phyloP scores from a whole-genome alignment of 2,888 invertebrate species.

The Drosophila pseudotalamancana region DNA sequence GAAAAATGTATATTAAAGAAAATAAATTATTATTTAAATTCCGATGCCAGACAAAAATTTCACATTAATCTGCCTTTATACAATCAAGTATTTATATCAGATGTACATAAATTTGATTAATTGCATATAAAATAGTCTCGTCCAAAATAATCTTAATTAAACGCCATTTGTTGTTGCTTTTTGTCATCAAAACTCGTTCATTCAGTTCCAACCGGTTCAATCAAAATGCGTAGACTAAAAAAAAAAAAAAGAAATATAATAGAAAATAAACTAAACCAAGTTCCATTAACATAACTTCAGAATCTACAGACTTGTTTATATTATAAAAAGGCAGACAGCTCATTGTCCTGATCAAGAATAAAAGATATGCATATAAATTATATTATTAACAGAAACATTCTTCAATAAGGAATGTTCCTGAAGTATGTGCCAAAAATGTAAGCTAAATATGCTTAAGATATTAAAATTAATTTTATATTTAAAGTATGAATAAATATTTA shows the following conservation, averaged over 20 bases:
- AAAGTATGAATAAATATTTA: too few species aligned
- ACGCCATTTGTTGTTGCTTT: not conserved
- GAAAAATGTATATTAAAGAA: not conserved
- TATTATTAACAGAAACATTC: not conserved
- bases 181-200: not conserved
- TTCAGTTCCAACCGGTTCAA: not conserved
- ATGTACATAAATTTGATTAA: not conserved
- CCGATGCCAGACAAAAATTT: too few species aligned
- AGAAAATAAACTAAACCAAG: not conserved
- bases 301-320: not conserved
- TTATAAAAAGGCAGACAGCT: not conserved
- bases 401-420: not conserved
- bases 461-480: too few species aligned
- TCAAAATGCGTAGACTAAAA: not conserved
- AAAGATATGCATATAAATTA: not conserved
- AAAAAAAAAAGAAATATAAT: not conserved
- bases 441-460: too few species aligned
- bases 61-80: not conserved
- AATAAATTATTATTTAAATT: too few species aligned
- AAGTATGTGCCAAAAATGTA: not conserved
- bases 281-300: constrained; percentile 1
- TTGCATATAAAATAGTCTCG: not conserved
- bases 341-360: not conserved
- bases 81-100: not conserved
- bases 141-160: not conserved